Evolutionary conservation across 1,140 invertebrate genomes (phyloP).

Genomic region (Penaeus chinensis): DNA sequence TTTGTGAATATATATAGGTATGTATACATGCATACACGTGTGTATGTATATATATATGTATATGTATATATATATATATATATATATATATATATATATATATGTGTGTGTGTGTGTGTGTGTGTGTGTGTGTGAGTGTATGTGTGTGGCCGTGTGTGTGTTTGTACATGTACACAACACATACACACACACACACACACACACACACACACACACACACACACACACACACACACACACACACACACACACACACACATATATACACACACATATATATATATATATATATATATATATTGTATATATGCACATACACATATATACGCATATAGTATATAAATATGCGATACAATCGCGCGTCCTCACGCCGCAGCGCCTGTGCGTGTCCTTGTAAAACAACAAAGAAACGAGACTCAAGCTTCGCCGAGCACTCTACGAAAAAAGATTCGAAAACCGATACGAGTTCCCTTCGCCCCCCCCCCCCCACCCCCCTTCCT

Average conservation of each 20-base stretch:
- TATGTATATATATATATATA: constrained; percentile 16
- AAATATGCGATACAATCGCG: too few relatives aligned
- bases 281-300: constrained; percentile 15
- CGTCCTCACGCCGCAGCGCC: too few relatives aligned
- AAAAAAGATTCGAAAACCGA: not conserved
- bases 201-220: not conserved
- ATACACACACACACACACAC: not conserved
- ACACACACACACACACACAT: not conserved
- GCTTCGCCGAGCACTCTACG: not conserved
- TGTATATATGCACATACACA: not conserved
- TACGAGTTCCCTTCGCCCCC: not conserved
- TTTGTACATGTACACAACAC: not conserved
- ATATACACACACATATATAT: not conserved
- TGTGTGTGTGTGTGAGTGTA: not conserved
- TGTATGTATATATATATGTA: constrained; percentile 8
- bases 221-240: not conserved
- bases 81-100: constrained; percentile 26
- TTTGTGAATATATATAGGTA: not conserved
- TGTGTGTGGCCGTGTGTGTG: not conserved
- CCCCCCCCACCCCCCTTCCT: not conserved
- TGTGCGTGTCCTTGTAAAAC: too few relatives aligned
- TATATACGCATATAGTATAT: not conserved
- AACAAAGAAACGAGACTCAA: not conserved
- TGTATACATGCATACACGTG: not conserved
- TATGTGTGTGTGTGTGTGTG: not conserved